phyloP scores from a whole-genome alignment of 2,888 invertebrate genomes.

The Rotaria socialis region DNA sequence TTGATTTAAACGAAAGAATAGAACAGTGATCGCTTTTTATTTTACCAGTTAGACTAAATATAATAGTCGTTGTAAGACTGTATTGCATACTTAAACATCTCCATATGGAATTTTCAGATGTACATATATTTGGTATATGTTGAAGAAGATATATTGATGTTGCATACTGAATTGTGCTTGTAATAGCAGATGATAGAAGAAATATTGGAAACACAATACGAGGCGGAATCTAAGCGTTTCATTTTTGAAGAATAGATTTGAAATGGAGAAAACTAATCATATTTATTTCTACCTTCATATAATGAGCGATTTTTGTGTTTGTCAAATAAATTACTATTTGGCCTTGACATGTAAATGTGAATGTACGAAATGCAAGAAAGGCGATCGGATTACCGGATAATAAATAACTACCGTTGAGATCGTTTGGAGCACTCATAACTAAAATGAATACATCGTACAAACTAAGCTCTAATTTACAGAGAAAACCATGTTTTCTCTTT shows the following conservation, averaged over 20 bases:
- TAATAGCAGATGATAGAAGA: not conserved
- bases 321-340: not conserved
- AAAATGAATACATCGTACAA: not conserved
- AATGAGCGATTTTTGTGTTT: not conserved
- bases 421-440: not conserved
- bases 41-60: not conserved
- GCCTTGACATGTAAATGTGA: not conserved
- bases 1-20: not conserved
- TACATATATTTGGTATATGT: not conserved
- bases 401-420: not conserved
- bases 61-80: not conserved
- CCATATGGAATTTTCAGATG: not conserved
- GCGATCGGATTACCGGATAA: not conserved
- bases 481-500: no score
- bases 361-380: not conserved
- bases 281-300: not conserved
- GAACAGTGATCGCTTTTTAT: not conserved
- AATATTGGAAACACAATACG: not conserved
- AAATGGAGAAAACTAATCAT: not conserved
- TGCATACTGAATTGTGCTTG: not conserved
- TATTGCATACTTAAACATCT: not conserved
- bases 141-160: not conserved
- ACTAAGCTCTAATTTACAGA: not conserved
- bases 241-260: not conserved
- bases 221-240: not conserved